A percentile compares a stretch with the other conserved stretches of the same genome.
Evolutionary conservation across 1,140 invertebrate species (phyloP).

Genomic region (Drosophila mauritiana): DNA sequence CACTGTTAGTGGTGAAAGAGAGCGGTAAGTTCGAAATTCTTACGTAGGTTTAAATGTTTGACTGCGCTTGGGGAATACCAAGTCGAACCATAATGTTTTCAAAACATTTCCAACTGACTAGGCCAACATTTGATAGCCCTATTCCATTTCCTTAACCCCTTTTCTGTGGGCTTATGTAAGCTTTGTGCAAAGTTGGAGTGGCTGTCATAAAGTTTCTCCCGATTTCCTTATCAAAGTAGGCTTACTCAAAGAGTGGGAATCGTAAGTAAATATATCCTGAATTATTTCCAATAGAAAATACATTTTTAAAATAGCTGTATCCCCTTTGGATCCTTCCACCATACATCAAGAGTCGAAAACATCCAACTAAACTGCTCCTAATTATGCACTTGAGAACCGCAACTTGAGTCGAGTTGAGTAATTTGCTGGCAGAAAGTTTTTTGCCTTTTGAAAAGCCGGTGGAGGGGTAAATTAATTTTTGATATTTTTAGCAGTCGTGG

Average conservation of each 20-base stretch:
- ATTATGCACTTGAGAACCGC: slow-evolving; percentile 11
- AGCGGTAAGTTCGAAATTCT: slow-evolving; percentile 37
- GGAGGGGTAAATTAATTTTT: slow-evolving; percentile 30
- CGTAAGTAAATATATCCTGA: neutral
- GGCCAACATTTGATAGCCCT: slow-evolving; percentile 32
- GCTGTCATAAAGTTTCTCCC: slow-evolving; percentile 28
- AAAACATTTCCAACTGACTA: slow-evolving; percentile 66
- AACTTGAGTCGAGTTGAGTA: slow-evolving; percentile 1
- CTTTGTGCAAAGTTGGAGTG: slow-evolving; percentile 27
- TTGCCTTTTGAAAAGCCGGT: neutral
- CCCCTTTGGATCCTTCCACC: neutral
- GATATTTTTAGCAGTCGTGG: slow-evolving; percentile 7
- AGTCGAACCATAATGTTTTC: slow-evolving; percentile 50
- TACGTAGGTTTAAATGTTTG: slow-evolving; percentile 10
- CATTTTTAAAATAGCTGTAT: neutral
- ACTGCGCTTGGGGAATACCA: slow-evolving; percentile 3
- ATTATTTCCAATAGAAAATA: neutral
- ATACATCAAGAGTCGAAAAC: neutral
- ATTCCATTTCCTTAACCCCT: slow-evolving; percentile 2
- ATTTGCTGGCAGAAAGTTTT: slow-evolving; percentile 1
- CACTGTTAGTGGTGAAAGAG: slow-evolving; percentile 33
- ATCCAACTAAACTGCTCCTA: slow-evolving; percentile 3
- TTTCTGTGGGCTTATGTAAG: slow-evolving; percentile 43
- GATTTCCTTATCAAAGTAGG: too few relatives aligned
- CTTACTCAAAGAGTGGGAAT: too few relatives aligned